A percentile compares a stretch with the other conserved stretches of the same genome.
Evolutionary conservation across 2,113 vertebrate species (phyloP).

Genomic region (Cavia porcellus): DNA sequence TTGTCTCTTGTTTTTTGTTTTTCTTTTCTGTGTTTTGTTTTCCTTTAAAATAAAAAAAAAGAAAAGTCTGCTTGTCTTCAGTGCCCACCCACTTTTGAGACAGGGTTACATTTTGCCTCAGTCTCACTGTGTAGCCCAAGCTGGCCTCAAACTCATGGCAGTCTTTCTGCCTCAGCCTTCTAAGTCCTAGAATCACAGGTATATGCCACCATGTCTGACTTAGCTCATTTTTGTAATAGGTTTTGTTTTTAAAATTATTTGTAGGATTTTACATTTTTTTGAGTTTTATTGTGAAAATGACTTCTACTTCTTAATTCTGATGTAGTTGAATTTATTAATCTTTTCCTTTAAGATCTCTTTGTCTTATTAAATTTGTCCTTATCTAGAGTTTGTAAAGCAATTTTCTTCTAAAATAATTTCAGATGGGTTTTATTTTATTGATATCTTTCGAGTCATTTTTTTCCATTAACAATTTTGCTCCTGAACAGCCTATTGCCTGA

Average conservation of each 20-base stretch:
- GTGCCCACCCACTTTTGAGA: no score
- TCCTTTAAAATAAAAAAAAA: no score
- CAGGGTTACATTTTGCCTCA: no score
- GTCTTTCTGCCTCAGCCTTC: no score
- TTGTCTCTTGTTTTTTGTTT: no score
- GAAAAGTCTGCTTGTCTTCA: neutral
- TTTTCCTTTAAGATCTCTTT: neutral
- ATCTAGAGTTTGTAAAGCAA: slow-evolving; percentile 24
- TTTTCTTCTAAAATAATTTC: neutral
- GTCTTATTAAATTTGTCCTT: neutral
- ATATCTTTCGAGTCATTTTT: neutral
- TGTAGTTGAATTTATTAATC: neutral
- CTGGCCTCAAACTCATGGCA: no score
- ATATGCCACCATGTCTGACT: no score
- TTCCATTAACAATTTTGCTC: neutral
- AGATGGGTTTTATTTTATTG: neutral
- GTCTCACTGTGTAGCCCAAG: no score
- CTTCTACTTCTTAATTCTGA: slow-evolving; percentile 25
- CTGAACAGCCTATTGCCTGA: no score
- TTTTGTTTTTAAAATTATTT: slow-evolving; percentile 32
- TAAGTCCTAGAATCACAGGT: no score
- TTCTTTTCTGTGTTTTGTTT: no score
- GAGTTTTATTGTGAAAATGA: neutral
- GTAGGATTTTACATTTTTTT: neutral
- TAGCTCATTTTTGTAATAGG: neutral